Evolutionary conservation across 1,140 invertebrate genomes (phyloP).

Genomic region (Drosophila albomicans): DNA sequence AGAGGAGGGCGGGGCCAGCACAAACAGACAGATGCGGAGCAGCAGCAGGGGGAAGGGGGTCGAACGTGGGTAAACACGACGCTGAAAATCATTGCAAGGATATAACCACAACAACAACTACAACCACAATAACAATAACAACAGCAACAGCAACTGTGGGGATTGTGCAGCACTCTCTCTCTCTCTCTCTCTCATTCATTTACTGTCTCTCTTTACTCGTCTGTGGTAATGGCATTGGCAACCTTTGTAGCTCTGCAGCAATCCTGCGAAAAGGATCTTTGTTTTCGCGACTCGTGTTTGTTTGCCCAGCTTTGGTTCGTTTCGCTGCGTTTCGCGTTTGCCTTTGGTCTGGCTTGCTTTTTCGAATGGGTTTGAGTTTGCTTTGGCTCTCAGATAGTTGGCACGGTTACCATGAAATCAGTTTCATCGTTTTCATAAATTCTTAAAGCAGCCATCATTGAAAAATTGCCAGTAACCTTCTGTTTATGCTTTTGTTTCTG

Average conservation of each 20-base stretch:
- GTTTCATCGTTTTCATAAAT: conserved; percentile 52
- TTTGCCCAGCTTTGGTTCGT: conserved; percentile 45
- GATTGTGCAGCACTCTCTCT: conserved; percentile 27
- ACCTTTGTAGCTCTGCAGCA: conserved; percentile 46
- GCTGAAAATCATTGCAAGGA: conserved; percentile 59
- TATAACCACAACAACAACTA: conserved; percentile 52
- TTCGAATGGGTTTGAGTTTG: conserved; percentile 2
- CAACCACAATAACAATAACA: conserved; percentile 19
- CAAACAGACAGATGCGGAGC: conserved; percentile 24
- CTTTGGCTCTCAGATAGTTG: conserved; percentile 43
- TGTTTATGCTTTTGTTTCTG: conserved; percentile 32
- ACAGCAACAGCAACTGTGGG: conserved; percentile 14
- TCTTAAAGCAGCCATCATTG: conserved; percentile 54
- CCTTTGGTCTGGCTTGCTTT: conserved; percentile 5
- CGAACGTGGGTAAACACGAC: conserved; percentile 60
- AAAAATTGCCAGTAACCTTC: conserved; percentile 42
- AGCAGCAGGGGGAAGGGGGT: background rate
- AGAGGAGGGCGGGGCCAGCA: conserved; percentile 1
- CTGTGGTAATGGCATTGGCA: conserved; percentile 60
- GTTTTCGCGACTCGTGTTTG: conserved; percentile 53
- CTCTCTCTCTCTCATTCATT: background rate
- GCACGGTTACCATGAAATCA: conserved; percentile 49
- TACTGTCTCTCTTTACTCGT: background rate
- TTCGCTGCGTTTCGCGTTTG: conserved; percentile 35
- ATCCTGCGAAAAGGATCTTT: conserved; percentile 47